Evolutionary conservation across 1,140 invertebrate species (phyloP).

Genomic region (Drosophila willistoni): DNA sequence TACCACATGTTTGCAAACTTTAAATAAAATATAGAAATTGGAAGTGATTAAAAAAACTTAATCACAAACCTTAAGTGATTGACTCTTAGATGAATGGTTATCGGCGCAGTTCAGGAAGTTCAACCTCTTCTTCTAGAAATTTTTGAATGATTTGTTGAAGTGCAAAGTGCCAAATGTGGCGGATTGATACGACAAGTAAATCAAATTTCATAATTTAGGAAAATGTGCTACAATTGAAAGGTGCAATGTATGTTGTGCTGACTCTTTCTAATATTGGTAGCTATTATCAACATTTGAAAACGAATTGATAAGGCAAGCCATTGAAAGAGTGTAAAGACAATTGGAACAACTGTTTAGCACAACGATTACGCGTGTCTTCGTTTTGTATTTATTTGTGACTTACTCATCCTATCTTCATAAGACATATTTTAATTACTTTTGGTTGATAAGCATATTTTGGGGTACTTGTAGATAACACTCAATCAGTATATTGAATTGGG

Average conservation of each 20-base stretch:
- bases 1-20: too few relatives aligned
- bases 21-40: neutral
- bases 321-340: slow-evolving; percentile 3
- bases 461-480: slow-evolving; percentile 44
- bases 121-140: neutral
- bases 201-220: slow-evolving; percentile 2
- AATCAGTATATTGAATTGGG: slow-evolving; percentile 46
- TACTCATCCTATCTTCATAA: slow-evolving; percentile 48
- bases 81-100: neutral
- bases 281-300: neutral
- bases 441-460: slow-evolving; percentile 16
- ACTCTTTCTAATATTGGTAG: neutral
- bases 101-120: neutral
- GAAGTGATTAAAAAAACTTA: neutral
- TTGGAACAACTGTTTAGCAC: slow-evolving; percentile 19
- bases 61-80: neutral
- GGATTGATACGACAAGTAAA: neutral
- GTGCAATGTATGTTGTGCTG: neutral
- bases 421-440: slow-evolving; percentile 33
- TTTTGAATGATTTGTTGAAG: slow-evolving; percentile 11
- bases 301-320: neutral
- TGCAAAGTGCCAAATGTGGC: slow-evolving; percentile 2
- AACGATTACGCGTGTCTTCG: slow-evolving; percentile 56
- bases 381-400: slow-evolving; percentile 29
- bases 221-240: neutral